phyloP scores from a whole-genome alignment of 2,113 vertebrate genomes.

The Lampris incognitus region DNA sequence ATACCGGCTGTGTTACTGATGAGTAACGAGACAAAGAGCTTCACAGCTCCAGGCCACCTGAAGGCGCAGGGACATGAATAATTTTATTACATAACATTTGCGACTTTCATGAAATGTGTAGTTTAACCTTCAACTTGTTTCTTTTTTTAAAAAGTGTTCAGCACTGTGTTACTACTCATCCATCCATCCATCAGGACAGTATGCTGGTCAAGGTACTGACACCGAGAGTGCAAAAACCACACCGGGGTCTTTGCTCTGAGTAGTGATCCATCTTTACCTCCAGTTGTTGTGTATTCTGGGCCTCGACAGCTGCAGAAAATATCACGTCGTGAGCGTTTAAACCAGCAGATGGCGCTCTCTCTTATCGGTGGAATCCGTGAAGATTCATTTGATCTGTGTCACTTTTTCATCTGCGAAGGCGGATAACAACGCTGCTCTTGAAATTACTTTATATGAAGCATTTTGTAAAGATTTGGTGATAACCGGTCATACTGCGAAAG shows the following conservation, averaged over 20 bases:
- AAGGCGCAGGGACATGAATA: conserved; percentile 14
- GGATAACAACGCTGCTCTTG: too few species aligned
- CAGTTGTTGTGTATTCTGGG: conserved; percentile 28
- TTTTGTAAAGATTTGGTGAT: background rate
- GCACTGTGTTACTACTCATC: too few species aligned
- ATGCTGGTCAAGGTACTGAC: background rate
- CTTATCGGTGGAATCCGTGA: background rate
- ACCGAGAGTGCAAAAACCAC: background rate
- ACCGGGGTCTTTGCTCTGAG: background rate
- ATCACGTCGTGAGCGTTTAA: conserved; percentile 28
- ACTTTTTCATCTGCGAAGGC: background rate
- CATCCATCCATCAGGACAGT: background rate
- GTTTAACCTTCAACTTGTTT: background rate
- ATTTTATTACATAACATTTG: conserved; percentile 15
- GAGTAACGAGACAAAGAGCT: background rate
- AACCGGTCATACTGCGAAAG: too few species aligned
- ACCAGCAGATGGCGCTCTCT: conserved; percentile 59
- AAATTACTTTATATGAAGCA: background rate
- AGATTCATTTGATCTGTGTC: conserved; percentile 9
- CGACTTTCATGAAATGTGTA: background rate
- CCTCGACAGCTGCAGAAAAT: conserved; percentile 60
- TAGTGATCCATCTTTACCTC: conserved; percentile 1
- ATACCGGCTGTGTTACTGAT: conserved; percentile 38
- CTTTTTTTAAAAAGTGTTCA: background rate
- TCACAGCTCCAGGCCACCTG: conserved; percentile 7